Evolutionary conservation across 1,140 invertebrate species (phyloP), one percentile per base, ranked within the genome.

Genomic region (Zaprionus ornatus): DNA sequence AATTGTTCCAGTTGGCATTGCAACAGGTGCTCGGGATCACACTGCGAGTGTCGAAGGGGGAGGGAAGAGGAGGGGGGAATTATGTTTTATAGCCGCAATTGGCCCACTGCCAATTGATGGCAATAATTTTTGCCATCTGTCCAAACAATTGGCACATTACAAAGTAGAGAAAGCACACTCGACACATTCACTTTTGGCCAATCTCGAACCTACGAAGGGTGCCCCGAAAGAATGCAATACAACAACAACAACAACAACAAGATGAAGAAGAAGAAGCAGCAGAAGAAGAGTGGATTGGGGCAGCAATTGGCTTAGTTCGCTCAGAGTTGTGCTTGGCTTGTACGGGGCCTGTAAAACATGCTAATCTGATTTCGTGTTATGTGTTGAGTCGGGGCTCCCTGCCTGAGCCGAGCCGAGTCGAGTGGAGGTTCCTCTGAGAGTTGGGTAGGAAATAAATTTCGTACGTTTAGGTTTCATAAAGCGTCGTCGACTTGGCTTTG

Each of bases 391-490:
- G 42, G 56, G 56, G 65, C 29, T 45, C 54, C 68, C 42, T 61
- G 45, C 32, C 40, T 45, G 40, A 9, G 37, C 37, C 37, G 37
- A 40, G 15, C 13, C 9, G 29, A 32, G 83, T 83, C 83, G 80
- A 84, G 74, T 77, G 67, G 42, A 48, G n/a, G 65, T 15, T 32
- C 25, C 23, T 23, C 19, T 10, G 45, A 45, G 40, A 45, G 40
- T 17, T 72, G 73, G 69, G 63, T 77, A 76, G 75, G 81, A 88
- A 90, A 88, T 88, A 88, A 88, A 88, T 88, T 88, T 90, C 73
- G 85, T 88, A 88, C 84, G 84, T 90, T 88, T 90, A 88, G 85
- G 85, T 88, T 88, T 88, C 85, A 85, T 90, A 90, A 88, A 87
- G 80, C 84, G 84, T 88, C 84, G 78, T 80, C 78, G 61, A n/a